Evolutionary conservation across 2,888 invertebrate species (phyloP).

Genomic region (Amiota minor): DNA sequence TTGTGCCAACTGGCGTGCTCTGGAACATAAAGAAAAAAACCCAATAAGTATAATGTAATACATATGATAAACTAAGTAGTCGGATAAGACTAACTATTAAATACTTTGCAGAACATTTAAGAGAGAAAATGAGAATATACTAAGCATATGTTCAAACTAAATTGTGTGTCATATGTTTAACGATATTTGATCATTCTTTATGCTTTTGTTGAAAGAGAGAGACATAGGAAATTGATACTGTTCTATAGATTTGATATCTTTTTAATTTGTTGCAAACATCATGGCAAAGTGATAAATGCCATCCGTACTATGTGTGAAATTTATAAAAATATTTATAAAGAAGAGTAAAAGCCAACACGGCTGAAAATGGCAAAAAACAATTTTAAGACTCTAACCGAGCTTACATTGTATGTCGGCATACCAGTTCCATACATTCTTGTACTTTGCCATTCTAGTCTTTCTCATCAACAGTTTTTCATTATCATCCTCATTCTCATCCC

Average conservation of each 20-base stretch:
- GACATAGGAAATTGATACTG: no score
- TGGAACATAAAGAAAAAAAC: conserved; percentile 71
- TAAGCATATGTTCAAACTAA: no score
- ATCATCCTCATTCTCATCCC: not conserved
- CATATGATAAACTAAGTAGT: conserved; percentile 34
- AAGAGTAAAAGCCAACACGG: not conserved
- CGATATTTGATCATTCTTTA: no score
- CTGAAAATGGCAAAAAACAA: conserved; percentile 6
- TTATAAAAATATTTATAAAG: conserved; percentile 36
- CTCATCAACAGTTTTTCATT: not conserved
- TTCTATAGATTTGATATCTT: no score
- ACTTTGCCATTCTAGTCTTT: not conserved
- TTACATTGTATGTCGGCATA: no score
- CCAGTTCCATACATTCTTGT: no score
- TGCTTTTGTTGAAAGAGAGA: no score
- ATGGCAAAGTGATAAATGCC: no score
- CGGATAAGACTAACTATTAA: conserved; percentile 24
- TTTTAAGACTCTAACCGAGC: not conserved
- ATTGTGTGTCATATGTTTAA: no score
- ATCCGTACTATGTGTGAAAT: no score
- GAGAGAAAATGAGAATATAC: not conserved
- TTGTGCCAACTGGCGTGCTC: conserved; percentile 89
- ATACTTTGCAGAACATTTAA: not conserved
- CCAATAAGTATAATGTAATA: conserved; percentile 27
- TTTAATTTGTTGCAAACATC: no score